phyloP scores from a whole-genome alignment of 53 echinoderm and acorn worm species.

The Crossaster papposus region DNA sequence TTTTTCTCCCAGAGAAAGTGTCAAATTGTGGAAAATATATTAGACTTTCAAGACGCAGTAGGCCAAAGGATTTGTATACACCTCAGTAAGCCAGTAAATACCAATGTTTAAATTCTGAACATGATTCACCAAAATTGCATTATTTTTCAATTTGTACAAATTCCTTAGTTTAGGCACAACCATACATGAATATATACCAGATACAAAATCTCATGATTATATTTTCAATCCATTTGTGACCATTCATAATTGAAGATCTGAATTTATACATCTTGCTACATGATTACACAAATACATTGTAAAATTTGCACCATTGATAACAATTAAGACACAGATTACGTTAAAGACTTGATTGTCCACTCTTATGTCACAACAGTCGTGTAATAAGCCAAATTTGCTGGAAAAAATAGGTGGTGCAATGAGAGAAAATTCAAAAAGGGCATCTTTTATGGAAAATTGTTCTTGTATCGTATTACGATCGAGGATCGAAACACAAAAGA shows the following conservation, averaged over 20 bases:
- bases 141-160: not conserved
- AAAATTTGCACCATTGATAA: slow-evolving; percentile 6
- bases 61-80: not conserved
- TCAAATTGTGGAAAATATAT: too few species aligned
- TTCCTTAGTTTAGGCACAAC: slow-evolving; percentile 12
- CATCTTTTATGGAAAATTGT: too few species aligned
- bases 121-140: not conserved
- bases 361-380: not conserved
- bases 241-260: not conserved
- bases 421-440: too few species aligned
- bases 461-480: too few species aligned
- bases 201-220: slow-evolving; percentile 29
- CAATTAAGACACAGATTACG: not conserved
- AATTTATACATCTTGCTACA: slow-evolving; percentile 12
- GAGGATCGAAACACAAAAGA: too few species aligned
- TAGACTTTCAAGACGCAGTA: too few species aligned
- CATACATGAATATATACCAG: not conserved
- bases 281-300: not conserved
- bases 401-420: not conserved
- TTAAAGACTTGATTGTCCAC: not conserved
- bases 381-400: not conserved
- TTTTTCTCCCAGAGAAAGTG: too few species aligned
- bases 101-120: not conserved
- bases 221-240: not conserved
- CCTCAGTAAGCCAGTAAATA: not conserved